Conservation (phyloP, 2,797 vertebrate species). For the Micromesistius poutassou region DNA sequence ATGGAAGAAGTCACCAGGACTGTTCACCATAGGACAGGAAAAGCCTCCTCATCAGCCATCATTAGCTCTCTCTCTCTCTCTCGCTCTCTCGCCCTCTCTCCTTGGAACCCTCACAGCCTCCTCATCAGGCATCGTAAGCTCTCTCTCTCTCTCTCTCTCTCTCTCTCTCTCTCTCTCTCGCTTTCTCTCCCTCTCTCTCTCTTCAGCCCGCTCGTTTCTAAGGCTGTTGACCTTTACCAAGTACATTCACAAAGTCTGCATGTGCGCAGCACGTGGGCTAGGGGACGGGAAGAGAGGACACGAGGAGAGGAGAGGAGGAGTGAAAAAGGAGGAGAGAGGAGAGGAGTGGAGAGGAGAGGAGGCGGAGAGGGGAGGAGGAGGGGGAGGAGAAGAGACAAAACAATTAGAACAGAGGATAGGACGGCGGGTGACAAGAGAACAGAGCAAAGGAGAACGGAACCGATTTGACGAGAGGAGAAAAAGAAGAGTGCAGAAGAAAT, state of each 20-base stretch:
- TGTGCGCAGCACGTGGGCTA: constrained; percentile 24
- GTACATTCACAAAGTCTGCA: constrained; percentile 53
- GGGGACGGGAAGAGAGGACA: constrained; percentile 31
- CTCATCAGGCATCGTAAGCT: constrained; percentile 45
- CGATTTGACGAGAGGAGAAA: neutral
- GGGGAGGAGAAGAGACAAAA: neutral
- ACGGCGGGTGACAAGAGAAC: too few species aligned
- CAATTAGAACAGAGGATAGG: neutral
- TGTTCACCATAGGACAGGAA: constrained; percentile 47
- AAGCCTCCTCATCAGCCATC: constrained; percentile 51
- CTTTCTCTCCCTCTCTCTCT: constrained; percentile 6
- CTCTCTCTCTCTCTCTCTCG: constrained; percentile 18
- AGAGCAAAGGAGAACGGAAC: neutral
- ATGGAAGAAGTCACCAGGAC: constrained; percentile 46
- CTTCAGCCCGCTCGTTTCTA: constrained; percentile 51
- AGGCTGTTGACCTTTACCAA: constrained; percentile 67
- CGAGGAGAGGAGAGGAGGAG: constrained; percentile 10
- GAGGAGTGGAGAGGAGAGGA: neutral
- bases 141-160: constrained; percentile 3
- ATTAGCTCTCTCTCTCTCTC: constrained; percentile 23
- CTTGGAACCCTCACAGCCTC: constrained; percentile 46
- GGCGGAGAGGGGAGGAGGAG: too few species aligned
- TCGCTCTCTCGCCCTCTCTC: constrained; percentile 5
- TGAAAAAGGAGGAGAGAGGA: neutral
- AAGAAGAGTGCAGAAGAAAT: neutral